Evolutionary conservation across 2,888 invertebrate genomes (phyloP).

Genomic region (Microplitis deprimator): DNA sequence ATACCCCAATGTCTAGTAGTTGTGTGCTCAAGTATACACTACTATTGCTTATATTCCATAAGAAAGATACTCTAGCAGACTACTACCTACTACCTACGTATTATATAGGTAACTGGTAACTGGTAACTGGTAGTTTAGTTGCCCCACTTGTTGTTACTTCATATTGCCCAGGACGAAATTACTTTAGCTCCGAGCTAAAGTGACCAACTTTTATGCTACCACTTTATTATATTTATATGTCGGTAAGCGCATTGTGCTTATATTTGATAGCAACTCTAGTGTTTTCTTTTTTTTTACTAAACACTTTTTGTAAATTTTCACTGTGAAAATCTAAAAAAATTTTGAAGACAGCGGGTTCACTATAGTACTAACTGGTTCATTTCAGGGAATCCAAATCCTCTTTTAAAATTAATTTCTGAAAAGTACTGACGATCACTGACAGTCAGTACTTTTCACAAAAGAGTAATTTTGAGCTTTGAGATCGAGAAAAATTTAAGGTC

Average conservation of each 20-base stretch:
- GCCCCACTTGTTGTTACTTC: conserved; percentile 11
- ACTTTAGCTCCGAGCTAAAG: conserved; percentile 10
- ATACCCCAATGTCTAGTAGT: conserved; percentile 9
- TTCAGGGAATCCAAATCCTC: too few relatives aligned
- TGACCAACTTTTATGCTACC: conserved; percentile 12
- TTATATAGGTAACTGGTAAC: neutral
- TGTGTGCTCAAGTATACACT: neutral
- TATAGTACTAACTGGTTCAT: too few relatives aligned
- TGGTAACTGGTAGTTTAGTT: conserved; percentile 4
- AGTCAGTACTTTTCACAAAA: too few relatives aligned
- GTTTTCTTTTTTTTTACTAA: too few relatives aligned
- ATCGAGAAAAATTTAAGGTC: too few relatives aligned
- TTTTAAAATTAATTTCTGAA: too few relatives aligned
- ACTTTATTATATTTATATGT: conserved; percentile 21
- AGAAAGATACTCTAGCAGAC: conserved; percentile 35
- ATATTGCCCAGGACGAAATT: conserved; percentile 23
- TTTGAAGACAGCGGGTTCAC: too few relatives aligned
- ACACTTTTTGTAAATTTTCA: too few relatives aligned
- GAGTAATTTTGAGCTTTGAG: too few relatives aligned
- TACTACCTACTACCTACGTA: conserved; percentile 4
- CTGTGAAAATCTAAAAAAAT: too few relatives aligned
- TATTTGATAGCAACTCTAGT: neutral
- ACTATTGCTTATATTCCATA: neutral
- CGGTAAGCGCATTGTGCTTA: conserved; percentile 15
- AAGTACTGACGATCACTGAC: too few relatives aligned